Evolutionary conservation across 2,113 vertebrate genomes (phyloP).

Genomic region (Podarcis muralis): DNA sequence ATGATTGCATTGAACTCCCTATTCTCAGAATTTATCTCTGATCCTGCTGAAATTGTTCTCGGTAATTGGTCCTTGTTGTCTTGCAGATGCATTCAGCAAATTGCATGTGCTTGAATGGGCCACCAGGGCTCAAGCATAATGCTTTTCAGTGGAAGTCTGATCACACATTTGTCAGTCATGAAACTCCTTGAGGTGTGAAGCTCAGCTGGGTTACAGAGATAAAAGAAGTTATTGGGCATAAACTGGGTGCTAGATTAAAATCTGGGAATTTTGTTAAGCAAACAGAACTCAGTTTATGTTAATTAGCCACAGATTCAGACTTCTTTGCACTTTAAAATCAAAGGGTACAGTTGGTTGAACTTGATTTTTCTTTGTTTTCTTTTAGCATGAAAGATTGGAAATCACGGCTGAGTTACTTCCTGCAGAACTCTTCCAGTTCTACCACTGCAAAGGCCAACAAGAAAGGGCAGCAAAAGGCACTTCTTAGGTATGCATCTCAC

Average conservation of each 20-base stretch:
- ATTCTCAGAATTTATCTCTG: neutral
- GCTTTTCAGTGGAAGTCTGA: neutral
- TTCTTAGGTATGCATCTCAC: slow-evolving; percentile 64
- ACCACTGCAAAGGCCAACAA: slow-evolving; percentile 72
- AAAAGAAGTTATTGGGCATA: neutral
- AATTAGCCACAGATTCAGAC: neutral
- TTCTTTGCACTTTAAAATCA: neutral
- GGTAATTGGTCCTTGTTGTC: neutral
- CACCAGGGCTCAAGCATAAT: neutral
- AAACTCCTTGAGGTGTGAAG: neutral
- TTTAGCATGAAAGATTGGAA: slow-evolving; percentile 81
- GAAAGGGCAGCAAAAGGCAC: slow-evolving; percentile 69
- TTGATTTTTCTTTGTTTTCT: neutral
- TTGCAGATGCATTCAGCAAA: neutral
- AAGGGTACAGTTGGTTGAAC: rapidly evolving
- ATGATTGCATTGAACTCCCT: neutral
- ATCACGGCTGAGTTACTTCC: slow-evolving; percentile 76
- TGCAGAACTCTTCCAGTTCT: slow-evolving; percentile 76
- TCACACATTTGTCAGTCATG: neutral
- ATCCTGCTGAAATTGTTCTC: neutral
- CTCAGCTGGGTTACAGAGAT: neutral
- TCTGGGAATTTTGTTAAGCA: neutral
- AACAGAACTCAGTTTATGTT: neutral
- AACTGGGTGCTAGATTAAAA: neutral
- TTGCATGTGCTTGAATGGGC: neutral